Base-by-base conservation (phyloP, 2,888 invertebrate species). In the Cephonodes hylas region DNA sequence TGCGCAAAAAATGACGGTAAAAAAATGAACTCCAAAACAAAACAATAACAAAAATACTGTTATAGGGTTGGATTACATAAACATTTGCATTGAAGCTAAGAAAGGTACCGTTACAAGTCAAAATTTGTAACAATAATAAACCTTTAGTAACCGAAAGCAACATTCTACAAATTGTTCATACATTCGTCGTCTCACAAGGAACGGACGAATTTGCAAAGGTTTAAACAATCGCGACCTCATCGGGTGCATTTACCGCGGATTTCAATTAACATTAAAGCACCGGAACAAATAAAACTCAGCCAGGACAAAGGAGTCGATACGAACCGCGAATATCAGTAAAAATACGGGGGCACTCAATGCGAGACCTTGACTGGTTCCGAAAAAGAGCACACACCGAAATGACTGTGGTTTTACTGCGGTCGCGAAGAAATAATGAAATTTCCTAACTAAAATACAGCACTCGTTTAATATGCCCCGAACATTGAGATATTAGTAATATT, bases 271-370 rank as follows among this genome's bases (percentile, higher is more conserved):
- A 78, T 79, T 79, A 79, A 80, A 73, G 74, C 71, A 76, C 80
- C 81, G 82, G 83, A 85, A 85, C 84, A 85, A 85, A 84, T 83
- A 84, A 84, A 83, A 79, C 71, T 68, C 73, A 74, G 67, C 60
- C 75, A 63, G 76, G 77, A 85, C 81, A 85, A 86, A 82, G 77
- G 75, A 79, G 70, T 79, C 80, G 77, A 77, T 81, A 75, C 77
- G 74, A 79, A 81, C 76, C 78, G 74, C 78, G 75, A 80, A 80
- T 79, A 76, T 79, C 67, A 70, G 64, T 69, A 75, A 79, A 83
- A 77, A 75, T 74, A 74, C 68, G 75, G 75, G 75, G 72, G 77
- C 71, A 76, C n/a, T n/a, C 77, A 72, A 76, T 76, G 74, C 67
- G 67, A 66, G 72, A 71, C 71, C 53, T 53, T 53, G 53, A 53